A percentile compares a stretch with the other conserved stretches of the same genome.
phyloP scores from a whole-genome alignment of 2,797 vertebrate species.

The Holocentrus rufus region DNA sequence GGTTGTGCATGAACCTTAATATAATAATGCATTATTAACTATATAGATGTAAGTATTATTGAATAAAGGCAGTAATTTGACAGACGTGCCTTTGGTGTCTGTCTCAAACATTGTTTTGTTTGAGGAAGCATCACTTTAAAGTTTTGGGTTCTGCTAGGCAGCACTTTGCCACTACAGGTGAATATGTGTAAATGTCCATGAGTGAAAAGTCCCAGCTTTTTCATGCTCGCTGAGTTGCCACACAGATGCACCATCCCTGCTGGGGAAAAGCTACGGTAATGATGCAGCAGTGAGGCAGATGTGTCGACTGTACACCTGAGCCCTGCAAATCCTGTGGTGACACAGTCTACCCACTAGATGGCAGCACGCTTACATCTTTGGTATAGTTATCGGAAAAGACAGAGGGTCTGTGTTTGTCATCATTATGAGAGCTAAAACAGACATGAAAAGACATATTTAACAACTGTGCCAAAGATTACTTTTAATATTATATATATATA shows the following conservation, averaged over 20 bases:
- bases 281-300: too few relatives aligned
- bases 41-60: not conserved
- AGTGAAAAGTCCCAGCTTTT: not conserved
- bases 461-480: not conserved
- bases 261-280: too few relatives aligned
- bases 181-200: not conserved
- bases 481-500: not conserved
- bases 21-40: not conserved
- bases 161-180: too few relatives aligned
- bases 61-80: not conserved
- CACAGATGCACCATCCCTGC: too few relatives aligned
- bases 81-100: not conserved
- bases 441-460: not conserved
- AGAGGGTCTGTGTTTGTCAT: not conserved
- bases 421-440: not conserved
- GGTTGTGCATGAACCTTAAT: not conserved
- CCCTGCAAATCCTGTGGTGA: slow-evolving; percentile 11
- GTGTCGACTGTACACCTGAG: not conserved
- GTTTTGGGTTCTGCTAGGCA: too few relatives aligned
- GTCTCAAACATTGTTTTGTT: too few relatives aligned
- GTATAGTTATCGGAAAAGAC: not conserved
- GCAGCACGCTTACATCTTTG: slow-evolving; percentile 21
- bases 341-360: slow-evolving; percentile 42
- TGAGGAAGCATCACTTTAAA: too few relatives aligned
- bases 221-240: too few relatives aligned